Percentiles rank a stretch among this genome's conserved stretches.
These are phyloP conservation scores for Pipra filicauda DNA, from an alignment of 2,113 vertebrate species.

Conservation along the genomic window DNA sequence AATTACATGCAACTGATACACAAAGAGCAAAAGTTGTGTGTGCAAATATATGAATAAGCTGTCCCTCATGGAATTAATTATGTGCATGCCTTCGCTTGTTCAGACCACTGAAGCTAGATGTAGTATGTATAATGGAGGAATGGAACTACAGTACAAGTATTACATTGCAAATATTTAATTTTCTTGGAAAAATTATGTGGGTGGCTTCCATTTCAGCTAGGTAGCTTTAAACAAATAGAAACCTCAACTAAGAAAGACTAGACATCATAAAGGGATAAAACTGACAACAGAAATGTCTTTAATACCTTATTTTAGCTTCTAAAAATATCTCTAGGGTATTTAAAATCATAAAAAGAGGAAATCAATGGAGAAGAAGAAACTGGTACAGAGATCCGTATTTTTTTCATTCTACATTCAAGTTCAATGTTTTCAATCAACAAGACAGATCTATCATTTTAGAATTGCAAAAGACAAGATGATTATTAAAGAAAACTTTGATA, in stretches of 20 bases:
- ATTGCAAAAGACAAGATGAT: not conserved
- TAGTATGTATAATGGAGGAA: not conserved
- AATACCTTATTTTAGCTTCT: not conserved
- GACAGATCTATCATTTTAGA: not conserved
- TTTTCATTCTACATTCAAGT: not conserved
- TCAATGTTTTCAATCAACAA: not conserved
- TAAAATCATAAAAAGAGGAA: not conserved
- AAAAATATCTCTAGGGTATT: conserved; percentile 12
- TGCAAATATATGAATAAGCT: conserved; percentile 1
- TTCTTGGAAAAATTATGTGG: conserved; percentile 14
- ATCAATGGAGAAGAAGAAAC: not conserved
- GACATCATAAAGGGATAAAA: not conserved
- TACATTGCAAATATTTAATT: conserved; percentile 10
- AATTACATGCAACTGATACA: conserved; percentile 31
- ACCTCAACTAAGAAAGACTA: not conserved
- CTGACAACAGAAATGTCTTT: conserved; percentile 4
- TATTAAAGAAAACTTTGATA: not conserved
- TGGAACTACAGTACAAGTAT: not conserved
- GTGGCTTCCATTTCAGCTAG: conserved; percentile 13
- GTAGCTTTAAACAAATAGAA: conserved; percentile 10
- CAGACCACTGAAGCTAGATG: conserved; percentile 9
- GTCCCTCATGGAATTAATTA: conserved; percentile 49
- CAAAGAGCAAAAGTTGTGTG: not conserved
- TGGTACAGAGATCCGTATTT: not conserved
- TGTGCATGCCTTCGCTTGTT: conserved; percentile 33